Conservation (phyloP, 2,888 invertebrate species). For the Nephrotoma appendiculata region DNA sequence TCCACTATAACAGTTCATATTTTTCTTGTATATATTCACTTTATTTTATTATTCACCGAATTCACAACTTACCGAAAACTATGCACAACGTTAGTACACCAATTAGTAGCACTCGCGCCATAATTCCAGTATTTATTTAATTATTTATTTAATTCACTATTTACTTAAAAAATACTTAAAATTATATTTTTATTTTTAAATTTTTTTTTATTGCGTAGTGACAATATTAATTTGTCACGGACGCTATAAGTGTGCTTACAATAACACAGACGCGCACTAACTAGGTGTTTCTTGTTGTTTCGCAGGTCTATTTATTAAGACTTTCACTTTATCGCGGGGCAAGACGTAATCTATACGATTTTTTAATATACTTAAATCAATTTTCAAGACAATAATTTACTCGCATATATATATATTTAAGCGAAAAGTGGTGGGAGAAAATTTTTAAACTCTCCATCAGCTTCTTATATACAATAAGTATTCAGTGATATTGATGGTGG, state of each 20-base stretch:
- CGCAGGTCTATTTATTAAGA: constrained; percentile 36
- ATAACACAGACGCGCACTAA: constrained; percentile 33
- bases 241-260: background rate
- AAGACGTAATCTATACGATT: background rate
- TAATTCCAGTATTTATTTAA: constrained; percentile 12
- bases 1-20: background rate
- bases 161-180: background rate
- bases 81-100: constrained; percentile 26
- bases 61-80: constrained; percentile 25
- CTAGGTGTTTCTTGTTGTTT: constrained; percentile 33
- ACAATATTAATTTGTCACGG: background rate
- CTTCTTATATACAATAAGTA: background rate
- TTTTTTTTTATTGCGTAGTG: background rate
- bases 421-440: background rate
- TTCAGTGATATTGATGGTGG: background rate
- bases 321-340: constrained; percentile 24
- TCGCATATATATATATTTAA: background rate
- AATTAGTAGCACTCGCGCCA: constrained; percentile 30
- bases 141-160: background rate
- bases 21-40: background rate
- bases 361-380: background rate
- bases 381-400: background rate
- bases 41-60: constrained; percentile 4
- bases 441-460: background rate
- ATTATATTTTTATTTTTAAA: background rate